These are phyloP conservation scores for Henricia sp. DNA, from an alignment of 53 echinoderm and acorn worm genomes.

Conservation along the genomic window DNA sequence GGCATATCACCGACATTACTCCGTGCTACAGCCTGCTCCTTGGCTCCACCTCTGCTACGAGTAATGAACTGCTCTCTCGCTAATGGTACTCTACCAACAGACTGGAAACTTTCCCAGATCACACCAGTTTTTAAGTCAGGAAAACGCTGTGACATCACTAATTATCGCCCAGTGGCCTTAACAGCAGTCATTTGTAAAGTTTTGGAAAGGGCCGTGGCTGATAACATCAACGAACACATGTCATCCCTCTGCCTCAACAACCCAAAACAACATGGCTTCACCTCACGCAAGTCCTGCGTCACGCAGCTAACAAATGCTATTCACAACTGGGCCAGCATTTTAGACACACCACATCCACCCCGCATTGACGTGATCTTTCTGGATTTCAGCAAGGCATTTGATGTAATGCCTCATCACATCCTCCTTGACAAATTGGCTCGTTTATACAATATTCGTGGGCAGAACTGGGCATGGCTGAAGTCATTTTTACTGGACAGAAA, in stretches of 20 bases:
- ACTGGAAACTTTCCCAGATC: slow-evolving; percentile 16
- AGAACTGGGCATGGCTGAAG: not conserved
- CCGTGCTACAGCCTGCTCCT: not conserved
- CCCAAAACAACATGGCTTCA: not conserved
- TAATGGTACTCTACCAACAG: not conserved
- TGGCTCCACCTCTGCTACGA: not conserved
- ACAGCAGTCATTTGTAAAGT: slow-evolving; percentile 42
- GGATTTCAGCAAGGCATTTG: not conserved
- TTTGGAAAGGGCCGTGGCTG: slow-evolving; percentile 22
- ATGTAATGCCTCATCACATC: not conserved
- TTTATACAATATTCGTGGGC: not conserved
- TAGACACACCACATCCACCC: not conserved
- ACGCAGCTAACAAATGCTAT: slow-evolving; percentile 6
- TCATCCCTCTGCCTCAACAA: not conserved
- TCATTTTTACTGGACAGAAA: not conserved
- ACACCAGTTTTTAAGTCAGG: slow-evolving; percentile 25
- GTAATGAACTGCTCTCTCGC: not conserved
- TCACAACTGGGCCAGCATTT: not conserved
- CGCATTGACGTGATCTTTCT: not conserved
- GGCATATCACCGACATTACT: slow-evolving; percentile 1
- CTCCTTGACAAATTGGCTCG: not conserved
- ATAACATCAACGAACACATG: not conserved
- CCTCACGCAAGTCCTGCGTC: not conserved
- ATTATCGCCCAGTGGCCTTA: slow-evolving; percentile 34
- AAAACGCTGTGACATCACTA: slow-evolving; percentile 6